phyloP scores from a whole-genome alignment of 2,888 invertebrate genomes.

The Brachypterus glaber region DNA sequence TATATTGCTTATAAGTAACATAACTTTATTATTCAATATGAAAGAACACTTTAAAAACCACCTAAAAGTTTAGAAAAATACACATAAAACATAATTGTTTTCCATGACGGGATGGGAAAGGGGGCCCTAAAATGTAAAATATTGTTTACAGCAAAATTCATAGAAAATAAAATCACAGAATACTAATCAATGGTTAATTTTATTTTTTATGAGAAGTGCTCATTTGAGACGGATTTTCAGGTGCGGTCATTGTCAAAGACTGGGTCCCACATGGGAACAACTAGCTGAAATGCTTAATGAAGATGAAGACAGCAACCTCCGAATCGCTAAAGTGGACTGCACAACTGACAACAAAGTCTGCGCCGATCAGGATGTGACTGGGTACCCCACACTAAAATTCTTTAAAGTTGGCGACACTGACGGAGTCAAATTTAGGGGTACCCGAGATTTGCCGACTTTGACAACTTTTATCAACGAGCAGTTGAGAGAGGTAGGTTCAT shows the following conservation, averaged over 20 bases:
- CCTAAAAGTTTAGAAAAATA: too few species aligned
- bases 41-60: too few species aligned
- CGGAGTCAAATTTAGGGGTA: conserved; percentile 67
- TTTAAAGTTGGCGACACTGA: conserved; percentile 60
- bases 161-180: too few species aligned
- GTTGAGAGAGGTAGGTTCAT: conserved; percentile 42
- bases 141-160: background rate
- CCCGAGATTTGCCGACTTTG: conserved; percentile 65
- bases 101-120: too few species aligned
- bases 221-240: conserved; percentile 38
- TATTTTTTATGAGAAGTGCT: background rate
- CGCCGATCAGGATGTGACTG: conserved; percentile 65
- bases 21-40: too few species aligned
- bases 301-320: conserved; percentile 52
- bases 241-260: conserved; percentile 77
- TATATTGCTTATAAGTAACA: too few species aligned
- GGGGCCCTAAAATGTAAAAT: too few species aligned
- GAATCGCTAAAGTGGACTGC: conserved; percentile 73
- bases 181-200: too few species aligned
- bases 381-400: conserved; percentile 60
- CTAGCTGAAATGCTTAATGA: conserved; percentile 60
- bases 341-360: conserved; percentile 61
- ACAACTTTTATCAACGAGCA: conserved; percentile 70
- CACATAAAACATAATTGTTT: too few species aligned
- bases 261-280: conserved; percentile 68